Conservation (phyloP, 2,888 invertebrate genomes). For the Rutpela maculata region DNA sequence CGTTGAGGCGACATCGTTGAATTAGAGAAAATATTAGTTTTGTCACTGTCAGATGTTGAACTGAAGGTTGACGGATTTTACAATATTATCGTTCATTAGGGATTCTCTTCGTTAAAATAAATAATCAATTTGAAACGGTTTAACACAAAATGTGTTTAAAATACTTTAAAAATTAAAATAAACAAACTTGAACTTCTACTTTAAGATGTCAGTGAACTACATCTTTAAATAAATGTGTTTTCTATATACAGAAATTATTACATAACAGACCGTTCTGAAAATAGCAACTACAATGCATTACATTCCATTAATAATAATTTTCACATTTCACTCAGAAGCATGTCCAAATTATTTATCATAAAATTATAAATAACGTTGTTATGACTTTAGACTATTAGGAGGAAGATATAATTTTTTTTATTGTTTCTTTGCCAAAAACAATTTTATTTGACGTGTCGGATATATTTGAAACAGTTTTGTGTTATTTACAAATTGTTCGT, state of each 20-base stretch:
- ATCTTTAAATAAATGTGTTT: constrained; percentile 29
- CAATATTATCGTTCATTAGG: not conserved
- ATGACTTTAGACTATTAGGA: too few relatives aligned
- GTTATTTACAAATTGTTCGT: not conserved
- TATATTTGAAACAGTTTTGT: not conserved
- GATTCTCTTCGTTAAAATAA: constrained; percentile 22
- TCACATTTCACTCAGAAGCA: not conserved
- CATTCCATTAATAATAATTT: too few relatives aligned
- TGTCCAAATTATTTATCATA: too few relatives aligned
- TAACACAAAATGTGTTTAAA: constrained; percentile 31
- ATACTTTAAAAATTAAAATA: constrained; percentile 41
- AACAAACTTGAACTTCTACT: constrained; percentile 42
- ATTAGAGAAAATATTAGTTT: too few relatives aligned
- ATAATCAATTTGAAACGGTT: constrained; percentile 24
- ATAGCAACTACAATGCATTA: not conserved
- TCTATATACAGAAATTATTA: not conserved
- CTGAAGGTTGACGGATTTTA: not conserved
- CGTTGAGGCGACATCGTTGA: too few relatives aligned
- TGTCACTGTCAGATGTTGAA: too few relatives aligned
- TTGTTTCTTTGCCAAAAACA: not conserved
- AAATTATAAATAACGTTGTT: too few relatives aligned
- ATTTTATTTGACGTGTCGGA: not conserved
- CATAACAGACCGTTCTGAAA: not conserved
- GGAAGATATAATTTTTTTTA: not conserved
- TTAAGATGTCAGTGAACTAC: constrained; percentile 27